phyloP scores from a whole-genome alignment of 2,888 invertebrate genomes.

The Ceramica pisi region DNA sequence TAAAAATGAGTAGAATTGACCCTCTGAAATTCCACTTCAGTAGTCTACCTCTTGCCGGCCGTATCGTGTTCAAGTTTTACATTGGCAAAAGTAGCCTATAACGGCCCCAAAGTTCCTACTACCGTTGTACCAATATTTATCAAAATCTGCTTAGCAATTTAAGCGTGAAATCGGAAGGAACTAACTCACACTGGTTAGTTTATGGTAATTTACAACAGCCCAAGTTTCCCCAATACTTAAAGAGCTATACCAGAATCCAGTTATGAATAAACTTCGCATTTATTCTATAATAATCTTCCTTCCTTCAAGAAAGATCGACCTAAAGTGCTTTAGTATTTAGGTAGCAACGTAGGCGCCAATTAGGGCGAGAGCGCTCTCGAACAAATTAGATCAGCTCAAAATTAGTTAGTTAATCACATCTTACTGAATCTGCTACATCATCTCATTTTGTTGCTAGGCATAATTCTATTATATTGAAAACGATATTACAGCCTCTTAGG shows the following conservation, averaged over 20 bases:
- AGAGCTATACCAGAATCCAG: neutral
- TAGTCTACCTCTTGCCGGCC: no score
- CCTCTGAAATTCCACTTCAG: no score
- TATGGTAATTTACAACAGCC: neutral
- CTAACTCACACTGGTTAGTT: neutral
- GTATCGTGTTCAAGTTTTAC: no score
- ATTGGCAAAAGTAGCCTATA: no score
- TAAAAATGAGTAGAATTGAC: no score
- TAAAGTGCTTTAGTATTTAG: constrained; percentile 5
- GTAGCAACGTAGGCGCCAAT: constrained; percentile 24
- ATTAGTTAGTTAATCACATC: constrained; percentile 16
- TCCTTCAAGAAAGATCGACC: constrained; percentile 5
- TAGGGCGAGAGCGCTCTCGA: constrained; percentile 19
- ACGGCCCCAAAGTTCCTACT: no score
- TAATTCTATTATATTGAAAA: neutral
- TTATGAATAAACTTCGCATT: neutral
- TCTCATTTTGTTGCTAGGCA: neutral
- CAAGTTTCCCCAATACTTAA: neutral
- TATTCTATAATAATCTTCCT: neutral
- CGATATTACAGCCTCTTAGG: neutral
- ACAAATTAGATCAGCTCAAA: constrained; percentile 40
- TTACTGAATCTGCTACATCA: constrained; percentile 1
- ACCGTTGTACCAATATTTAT: no score
- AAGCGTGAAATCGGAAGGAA: no score
- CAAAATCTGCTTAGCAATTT: no score